Evolutionary conservation across 2,888 invertebrate species (phyloP), one percentile per base, ranked within the genome.

Genomic region (Machimus rusticus): DNA sequence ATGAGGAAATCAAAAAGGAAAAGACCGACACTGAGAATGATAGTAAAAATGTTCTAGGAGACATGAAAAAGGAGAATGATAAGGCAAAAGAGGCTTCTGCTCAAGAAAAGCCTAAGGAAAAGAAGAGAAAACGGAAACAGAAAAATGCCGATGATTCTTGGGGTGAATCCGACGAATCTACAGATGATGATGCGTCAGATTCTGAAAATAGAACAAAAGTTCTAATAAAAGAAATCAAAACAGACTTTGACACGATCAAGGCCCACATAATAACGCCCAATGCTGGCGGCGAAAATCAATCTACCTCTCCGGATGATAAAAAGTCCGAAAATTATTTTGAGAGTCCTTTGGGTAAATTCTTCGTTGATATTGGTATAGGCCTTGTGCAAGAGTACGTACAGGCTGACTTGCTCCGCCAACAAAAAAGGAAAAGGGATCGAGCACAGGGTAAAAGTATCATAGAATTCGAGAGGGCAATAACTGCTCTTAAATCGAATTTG

Each of bases 361-460:
- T 98, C 91, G 96, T 97, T 93, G 97, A 97, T 91, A 97, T 99
- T 90, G 99, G 99, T 43, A 94, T 97, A 87, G 97, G 97, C 91
- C 94, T 98, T 89, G 98, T 98, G 2, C 97, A 98, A 92, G 98
- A 99, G 92, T 96, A 95, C 92, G 98, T 99, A 28, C 98, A 99
- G 93, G 95, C 95, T n/a, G 99, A 99, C 93, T 93, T 98, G 87
- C 93, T 98, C 87, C 95, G 96, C 89, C 96, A 97, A 91, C 98
- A 98, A 91, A 96, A 96, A 91, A 94, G 97, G 78, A 98, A 98
- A 92, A 95, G 96, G 28, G 95, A 96, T 89, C 95, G 95, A 89
- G 96, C 95, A 93, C 91, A 91, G 6, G 94, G 94, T 84, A 94
- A 96, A 8, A 94, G 94, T 86, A 94, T 95, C 89, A 96, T 96